These are phyloP conservation scores for Pangasius krempfi DNA, from an alignment of 2,797 vertebrate species.

Conservation along the genomic window DNA sequence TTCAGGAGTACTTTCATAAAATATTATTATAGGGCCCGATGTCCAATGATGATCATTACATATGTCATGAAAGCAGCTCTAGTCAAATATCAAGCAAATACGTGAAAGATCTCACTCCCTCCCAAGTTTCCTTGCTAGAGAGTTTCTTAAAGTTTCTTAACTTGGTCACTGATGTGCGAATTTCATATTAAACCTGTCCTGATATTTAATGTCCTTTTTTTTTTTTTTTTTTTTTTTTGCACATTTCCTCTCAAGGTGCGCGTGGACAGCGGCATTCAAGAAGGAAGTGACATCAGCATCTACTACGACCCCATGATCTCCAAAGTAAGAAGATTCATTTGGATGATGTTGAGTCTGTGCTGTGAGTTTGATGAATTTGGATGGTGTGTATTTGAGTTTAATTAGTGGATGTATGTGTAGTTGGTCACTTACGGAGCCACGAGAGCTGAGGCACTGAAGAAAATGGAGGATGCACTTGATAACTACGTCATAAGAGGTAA, in stretches of 20 bases:
- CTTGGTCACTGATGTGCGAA: neutral
- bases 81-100: neutral
- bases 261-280: constrained; percentile 94
- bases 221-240: neutral
- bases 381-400: neutral
- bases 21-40: neutral
- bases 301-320: constrained; percentile 99
- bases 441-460: constrained; percentile 86
- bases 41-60: neutral
- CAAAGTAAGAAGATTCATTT: constrained; percentile 81
- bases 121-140: too few species aligned
- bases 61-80: neutral
- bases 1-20: neutral
- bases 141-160: too few species aligned
- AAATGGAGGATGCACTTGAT: constrained; percentile 88
- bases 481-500: constrained; percentile 95
- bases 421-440: constrained; percentile 87
- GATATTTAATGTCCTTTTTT: neutral
- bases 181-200: neutral
- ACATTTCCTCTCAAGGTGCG: constrained; percentile 75
- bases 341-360: neutral
- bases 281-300: constrained; percentile 99
- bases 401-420: constrained; percentile 53
- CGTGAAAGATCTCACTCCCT: too few species aligned
- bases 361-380: neutral